These are phyloP conservation scores for Nyleta sp. DNA, from an alignment of 2,888 invertebrate genomes.

Conservation along the genomic window DNA sequence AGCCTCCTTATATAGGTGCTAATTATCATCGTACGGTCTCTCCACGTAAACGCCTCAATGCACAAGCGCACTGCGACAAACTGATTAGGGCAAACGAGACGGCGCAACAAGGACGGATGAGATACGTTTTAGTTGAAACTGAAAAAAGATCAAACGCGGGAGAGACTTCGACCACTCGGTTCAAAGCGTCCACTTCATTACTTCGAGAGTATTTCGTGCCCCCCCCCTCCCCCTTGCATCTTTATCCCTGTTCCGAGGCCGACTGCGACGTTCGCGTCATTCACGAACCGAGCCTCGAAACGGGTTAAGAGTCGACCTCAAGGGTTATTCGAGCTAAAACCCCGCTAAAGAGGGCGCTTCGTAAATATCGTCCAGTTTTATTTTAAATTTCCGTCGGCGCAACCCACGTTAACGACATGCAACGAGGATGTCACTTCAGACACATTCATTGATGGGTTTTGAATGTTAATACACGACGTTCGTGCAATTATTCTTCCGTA, in stretches of 20 bases:
- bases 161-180: constrained; percentile 56
- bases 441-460: constrained; percentile 40
- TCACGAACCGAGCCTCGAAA: constrained; percentile 70
- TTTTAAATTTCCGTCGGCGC: constrained; percentile 32
- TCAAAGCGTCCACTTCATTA: constrained; percentile 73
- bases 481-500: not conserved
- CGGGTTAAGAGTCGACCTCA: constrained; percentile 74
- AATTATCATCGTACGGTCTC: constrained; percentile 81
- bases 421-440: constrained; percentile 39
- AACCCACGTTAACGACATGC: constrained; percentile 38
- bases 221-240: constrained; percentile 30
- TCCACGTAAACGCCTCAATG: constrained; percentile 78
- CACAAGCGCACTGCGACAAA: constrained; percentile 69
- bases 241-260: constrained; percentile 7
- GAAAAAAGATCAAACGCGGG: constrained; percentile 44
- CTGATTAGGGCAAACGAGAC: constrained; percentile 44
- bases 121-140: constrained; percentile 57
- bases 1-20: constrained; percentile 77
- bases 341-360: constrained; percentile 72
- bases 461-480: constrained; percentile 7
- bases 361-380: constrained; percentile 61
- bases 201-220: constrained; percentile 67
- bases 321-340: constrained; percentile 71
- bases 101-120: constrained; percentile 19
- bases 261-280: constrained; percentile 34